Evolutionary conservation across 92 coral and sea anemone genomes (phyloP).

Genomic region (Nematostella vectensis): DNA sequence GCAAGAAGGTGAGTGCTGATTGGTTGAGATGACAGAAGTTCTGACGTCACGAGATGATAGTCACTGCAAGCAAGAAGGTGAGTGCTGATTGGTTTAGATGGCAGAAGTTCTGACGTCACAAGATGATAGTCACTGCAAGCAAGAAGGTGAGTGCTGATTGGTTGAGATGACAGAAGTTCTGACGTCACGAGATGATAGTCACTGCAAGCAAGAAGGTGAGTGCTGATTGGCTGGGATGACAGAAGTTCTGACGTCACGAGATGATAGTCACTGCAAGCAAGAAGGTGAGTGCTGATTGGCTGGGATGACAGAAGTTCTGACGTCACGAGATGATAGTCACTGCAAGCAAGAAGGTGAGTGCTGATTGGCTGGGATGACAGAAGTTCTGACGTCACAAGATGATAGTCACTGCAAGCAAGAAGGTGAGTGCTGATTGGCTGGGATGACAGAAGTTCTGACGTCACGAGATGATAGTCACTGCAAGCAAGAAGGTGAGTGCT

Average conservation of each 20-base stretch:
- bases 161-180: slow-evolving; percentile 69
- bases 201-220: slow-evolving; percentile 75
- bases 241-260: slow-evolving; percentile 64
- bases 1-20: slow-evolving; percentile 63
- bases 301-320: slow-evolving; percentile 66
- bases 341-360: slow-evolving; percentile 76
- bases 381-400: slow-evolving; percentile 62
- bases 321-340: slow-evolving; percentile 64
- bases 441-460: slow-evolving; percentile 66
- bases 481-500: slow-evolving; percentile 77
- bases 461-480: slow-evolving; percentile 64
- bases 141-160: slow-evolving; percentile 57
- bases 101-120: slow-evolving; percentile 65
- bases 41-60: slow-evolving; percentile 64
- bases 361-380: too few relatives aligned
- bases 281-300: slow-evolving; percentile 78
- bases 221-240: slow-evolving; percentile 40
- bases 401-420: slow-evolving; percentile 71
- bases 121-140: slow-evolving; percentile 64
- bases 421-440: too few relatives aligned
- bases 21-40: slow-evolving; percentile 68
- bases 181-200: slow-evolving; percentile 59
- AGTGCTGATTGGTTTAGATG: slow-evolving; percentile 24
- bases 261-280: slow-evolving; percentile 64
- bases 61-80: slow-evolving; percentile 77